Conservation (phyloP, 2,888 invertebrate species). For the Sarcophaga caerulescens region DNA sequence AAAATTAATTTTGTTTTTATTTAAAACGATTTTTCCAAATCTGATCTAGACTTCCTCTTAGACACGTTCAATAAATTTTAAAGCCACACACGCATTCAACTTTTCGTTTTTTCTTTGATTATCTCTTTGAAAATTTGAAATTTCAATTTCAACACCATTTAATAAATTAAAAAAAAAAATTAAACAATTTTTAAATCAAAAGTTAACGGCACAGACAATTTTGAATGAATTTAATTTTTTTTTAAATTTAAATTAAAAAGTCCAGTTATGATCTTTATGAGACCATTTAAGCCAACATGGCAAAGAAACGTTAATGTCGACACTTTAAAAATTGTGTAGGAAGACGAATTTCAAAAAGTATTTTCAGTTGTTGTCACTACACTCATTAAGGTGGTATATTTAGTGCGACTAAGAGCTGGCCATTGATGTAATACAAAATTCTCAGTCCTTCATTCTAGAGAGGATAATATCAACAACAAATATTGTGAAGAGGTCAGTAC, state of each 20-base stretch:
- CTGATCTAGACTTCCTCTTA: slow-evolving; percentile 36
- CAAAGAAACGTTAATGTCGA: neutral
- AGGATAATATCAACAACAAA: no score
- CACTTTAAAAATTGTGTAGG: neutral
- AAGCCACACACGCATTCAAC: slow-evolving; percentile 26
- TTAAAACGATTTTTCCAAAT: slow-evolving; percentile 19
- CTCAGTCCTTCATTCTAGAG: no score
- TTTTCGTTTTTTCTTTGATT: neutral
- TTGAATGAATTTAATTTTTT: slow-evolving; percentile 9
- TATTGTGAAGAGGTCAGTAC: no score
- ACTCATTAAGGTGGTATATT: neutral
- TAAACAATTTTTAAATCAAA: neutral
- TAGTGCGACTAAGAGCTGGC: neutral
- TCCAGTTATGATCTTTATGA: slow-evolving; percentile 43
- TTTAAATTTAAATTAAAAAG: slow-evolving; percentile 36
- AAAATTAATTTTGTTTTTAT: neutral
- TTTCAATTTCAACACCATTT: slow-evolving; percentile 42
- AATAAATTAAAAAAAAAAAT: neutral
- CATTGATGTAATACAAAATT: neutral
- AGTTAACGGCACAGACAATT: slow-evolving; percentile 3
- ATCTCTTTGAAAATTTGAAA: neutral
- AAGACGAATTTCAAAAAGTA: neutral
- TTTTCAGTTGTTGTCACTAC: neutral
- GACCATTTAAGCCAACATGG: neutral
- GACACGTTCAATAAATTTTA: slow-evolving; percentile 28